Conservation (phyloP, 1,140 invertebrate species). For the Rhagoletis pomonella region DNA sequence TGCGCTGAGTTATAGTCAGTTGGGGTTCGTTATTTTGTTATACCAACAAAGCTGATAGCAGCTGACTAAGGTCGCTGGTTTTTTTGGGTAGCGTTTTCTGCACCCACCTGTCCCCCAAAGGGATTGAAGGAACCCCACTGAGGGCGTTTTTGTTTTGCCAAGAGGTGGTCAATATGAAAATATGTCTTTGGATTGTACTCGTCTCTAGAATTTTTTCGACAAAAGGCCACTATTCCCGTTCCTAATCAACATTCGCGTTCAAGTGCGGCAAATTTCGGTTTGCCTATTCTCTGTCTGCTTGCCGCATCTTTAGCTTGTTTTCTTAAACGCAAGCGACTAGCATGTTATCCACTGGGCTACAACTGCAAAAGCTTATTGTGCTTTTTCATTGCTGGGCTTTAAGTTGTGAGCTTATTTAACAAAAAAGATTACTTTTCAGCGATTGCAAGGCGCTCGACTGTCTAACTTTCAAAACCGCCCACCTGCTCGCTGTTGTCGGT, state of each 20-base stretch:
- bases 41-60: slow-evolving; percentile 2
- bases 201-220: background rate
- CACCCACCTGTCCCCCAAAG: background rate
- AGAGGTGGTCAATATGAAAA: no score
- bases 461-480: background rate
- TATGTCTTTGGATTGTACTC: background rate
- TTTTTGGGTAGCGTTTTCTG: background rate
- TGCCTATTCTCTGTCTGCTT: slow-evolving; percentile 28
- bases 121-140: no score
- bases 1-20: background rate
- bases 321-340: slow-evolving; percentile 58
- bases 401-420: slow-evolving; percentile 5
- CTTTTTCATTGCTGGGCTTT: background rate
- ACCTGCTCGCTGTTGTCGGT: background rate
- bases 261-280: background rate
- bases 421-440: background rate
- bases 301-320: slow-evolving; percentile 58
- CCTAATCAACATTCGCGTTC: background rate
- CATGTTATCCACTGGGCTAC: slow-evolving; percentile 58
- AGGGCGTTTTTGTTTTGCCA: no score
- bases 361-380: background rate
- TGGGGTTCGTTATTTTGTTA: background rate
- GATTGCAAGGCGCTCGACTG: background rate
- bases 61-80: background rate
- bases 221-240: background rate